Evolutionary conservation across 2,888 invertebrate genomes (phyloP), one percentile per base, ranked within the genome.

Genomic region (Drosophila infuscata): DNA sequence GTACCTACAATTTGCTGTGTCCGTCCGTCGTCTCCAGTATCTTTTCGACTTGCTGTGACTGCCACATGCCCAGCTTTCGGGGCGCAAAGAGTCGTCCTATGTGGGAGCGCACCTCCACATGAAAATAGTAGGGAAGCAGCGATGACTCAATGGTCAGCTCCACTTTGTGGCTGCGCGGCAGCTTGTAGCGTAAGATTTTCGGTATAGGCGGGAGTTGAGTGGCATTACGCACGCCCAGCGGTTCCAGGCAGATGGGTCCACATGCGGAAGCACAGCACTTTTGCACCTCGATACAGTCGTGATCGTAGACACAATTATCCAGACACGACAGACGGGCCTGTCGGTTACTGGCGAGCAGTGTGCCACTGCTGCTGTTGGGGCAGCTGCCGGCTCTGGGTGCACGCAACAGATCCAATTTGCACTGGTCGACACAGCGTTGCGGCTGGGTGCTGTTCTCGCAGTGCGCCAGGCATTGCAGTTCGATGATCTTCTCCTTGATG

Each of bases 71-170:
- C 65, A 96, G 93, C 76, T 95, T 94, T 1, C 94, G 94, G 71
- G 95, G 95, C 53, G 95, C 94, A 83, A 95, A 96, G 60, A 95
- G 94, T 0, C 95, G 95, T 0, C 96, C 96, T 15, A 95, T 93
- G 81, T 96, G 95, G 78, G 96, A 96, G 62, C 96, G 95, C 79
- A 96, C 96, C 91, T 97, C 96, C 3, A 97, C 92, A 25, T 92
- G 90, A 66, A 91, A 92, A 43, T 90, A 91, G 59, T 85, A 91
- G 8, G 89, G 91, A 76, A 90, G 83, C 15, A 88, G 76, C 0
- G 91, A 91, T 17, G 91, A 88, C 76, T 92, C 91, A 52, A 92
- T 86, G 52, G 92, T 93, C 89, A 96, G 95, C 95, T 93, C 94
- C 90, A 91, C 94, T 87, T 80, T 94, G 93, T 79, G 95, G 90